Percentiles rank a stretch among this genome's conserved stretches.
phyloP scores from a whole-genome alignment of 2,113 vertebrate species.

The Raja brachyura region DNA sequence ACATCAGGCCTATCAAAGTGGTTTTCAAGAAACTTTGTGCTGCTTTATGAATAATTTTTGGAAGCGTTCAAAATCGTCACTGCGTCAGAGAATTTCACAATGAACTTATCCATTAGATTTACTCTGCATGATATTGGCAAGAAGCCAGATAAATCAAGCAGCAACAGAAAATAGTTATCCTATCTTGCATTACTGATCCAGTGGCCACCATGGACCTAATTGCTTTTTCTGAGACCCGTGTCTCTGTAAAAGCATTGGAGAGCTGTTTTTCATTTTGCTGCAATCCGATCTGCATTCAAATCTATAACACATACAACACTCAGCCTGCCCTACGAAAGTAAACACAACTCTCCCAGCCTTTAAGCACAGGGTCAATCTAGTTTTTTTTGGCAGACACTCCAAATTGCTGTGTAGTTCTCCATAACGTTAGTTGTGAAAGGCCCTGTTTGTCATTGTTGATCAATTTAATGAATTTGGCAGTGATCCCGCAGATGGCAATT shows the following conservation, averaged over 20 bases:
- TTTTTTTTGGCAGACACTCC: background rate
- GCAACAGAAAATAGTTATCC: background rate
- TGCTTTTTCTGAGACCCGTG: background rate
- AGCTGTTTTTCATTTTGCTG: background rate
- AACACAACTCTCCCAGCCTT: background rate
- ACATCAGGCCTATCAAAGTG: background rate
- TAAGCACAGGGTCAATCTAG: background rate
- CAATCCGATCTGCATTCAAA: background rate
- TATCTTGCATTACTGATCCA: background rate
- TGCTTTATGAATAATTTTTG: background rate
- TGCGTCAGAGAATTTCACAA: background rate
- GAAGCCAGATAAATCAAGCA: background rate
- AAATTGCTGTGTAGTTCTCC: background rate
- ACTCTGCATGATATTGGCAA: background rate
- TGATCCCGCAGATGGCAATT: background rate
- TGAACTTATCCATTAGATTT: background rate
- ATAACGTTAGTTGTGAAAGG: background rate
- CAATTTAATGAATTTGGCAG: background rate
- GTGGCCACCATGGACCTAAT: background rate
- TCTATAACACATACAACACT: background rate
- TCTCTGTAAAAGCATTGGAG: background rate
- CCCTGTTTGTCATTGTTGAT: background rate
- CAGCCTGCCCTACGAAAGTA: background rate
- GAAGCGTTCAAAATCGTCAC: background rate
- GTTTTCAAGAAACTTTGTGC: background rate